These are phyloP conservation scores for Gambelia wislizenii DNA, from an alignment of 2,797 vertebrate species.

Conservation along the genomic window DNA sequence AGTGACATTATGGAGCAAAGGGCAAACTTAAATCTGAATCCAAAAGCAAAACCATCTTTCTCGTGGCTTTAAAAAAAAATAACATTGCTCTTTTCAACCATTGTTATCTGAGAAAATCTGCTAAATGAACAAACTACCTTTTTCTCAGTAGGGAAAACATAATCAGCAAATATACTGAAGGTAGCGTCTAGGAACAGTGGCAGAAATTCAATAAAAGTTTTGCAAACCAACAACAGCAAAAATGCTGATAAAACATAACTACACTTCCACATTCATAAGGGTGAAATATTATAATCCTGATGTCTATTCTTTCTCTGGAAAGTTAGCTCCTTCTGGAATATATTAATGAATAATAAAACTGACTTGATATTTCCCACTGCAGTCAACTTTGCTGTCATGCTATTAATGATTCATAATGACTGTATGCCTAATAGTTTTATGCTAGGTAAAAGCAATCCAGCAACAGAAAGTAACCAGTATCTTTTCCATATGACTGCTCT, in stretches of 20 bases:
- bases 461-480: conserved; percentile 72
- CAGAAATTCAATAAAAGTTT: conserved; percentile 65
- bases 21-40: background rate
- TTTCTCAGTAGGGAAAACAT: conserved; percentile 30
- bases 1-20: too few species aligned
- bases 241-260: conserved; percentile 75
- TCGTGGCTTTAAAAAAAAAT: too few species aligned
- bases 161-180: conserved; percentile 59
- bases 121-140: conserved; percentile 42
- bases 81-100: background rate
- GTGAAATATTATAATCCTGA: conserved; percentile 81
- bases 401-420: conserved; percentile 85
- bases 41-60: background rate
- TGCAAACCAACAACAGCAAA: conserved; percentile 71
- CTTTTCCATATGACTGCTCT: conserved; percentile 65
- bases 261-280: conserved; percentile 77
- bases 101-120: conserved; percentile 55
- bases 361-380: conserved; percentile 81
- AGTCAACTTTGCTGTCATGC: conserved; percentile 82
- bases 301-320: conserved; percentile 80
- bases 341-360: conserved; percentile 86
- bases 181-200: conserved; percentile 58
- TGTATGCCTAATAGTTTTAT: conserved; percentile 78
- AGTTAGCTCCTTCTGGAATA: conserved; percentile 79
- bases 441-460: conserved; percentile 78